A percentile compares a stretch with the other conserved stretches of the same genome.
These are phyloP conservation scores for Neodiprion lecontei DNA, from an alignment of 1,140 invertebrate genomes.

Conservation along the genomic window DNA sequence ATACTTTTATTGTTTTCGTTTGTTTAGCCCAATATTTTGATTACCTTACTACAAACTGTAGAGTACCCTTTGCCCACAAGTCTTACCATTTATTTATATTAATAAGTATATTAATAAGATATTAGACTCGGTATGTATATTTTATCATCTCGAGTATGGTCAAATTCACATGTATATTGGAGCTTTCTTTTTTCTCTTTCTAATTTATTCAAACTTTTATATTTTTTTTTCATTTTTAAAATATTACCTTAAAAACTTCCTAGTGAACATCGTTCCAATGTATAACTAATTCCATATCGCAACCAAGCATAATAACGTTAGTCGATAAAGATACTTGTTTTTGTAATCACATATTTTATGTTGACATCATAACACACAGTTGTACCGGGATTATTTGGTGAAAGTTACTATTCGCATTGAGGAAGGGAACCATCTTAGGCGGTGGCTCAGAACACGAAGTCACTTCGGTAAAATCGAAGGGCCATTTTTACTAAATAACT, in stretches of 20 bases:
- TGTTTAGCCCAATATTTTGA: constrained; percentile 2
- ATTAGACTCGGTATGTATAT: background rate
- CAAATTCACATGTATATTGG: too few relatives aligned
- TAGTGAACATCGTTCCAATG: background rate
- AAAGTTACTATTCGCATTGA: too few relatives aligned
- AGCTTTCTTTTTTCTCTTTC: too few relatives aligned
- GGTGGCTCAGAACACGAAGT: too few relatives aligned
- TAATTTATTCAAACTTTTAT: too few relatives aligned
- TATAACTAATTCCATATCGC: background rate
- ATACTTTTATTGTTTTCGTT: background rate
- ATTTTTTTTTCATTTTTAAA: background rate
- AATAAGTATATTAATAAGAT: background rate
- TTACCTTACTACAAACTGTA: background rate
- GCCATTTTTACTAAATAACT: too few relatives aligned
- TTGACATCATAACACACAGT: too few relatives aligned
- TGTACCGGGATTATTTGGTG: too few relatives aligned
- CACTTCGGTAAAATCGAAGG: too few relatives aligned
- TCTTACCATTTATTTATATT: background rate
- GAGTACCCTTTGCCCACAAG: background rate
- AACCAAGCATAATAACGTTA: background rate
- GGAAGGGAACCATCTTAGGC: too few relatives aligned
- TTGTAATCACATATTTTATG: too few relatives aligned
- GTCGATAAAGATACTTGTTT: background rate
- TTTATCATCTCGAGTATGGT: background rate
- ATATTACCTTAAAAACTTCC: background rate